Evolutionary conservation across 2,113 vertebrate genomes (phyloP).

Genomic region (Sterrhoptilus dennistouni): DNA sequence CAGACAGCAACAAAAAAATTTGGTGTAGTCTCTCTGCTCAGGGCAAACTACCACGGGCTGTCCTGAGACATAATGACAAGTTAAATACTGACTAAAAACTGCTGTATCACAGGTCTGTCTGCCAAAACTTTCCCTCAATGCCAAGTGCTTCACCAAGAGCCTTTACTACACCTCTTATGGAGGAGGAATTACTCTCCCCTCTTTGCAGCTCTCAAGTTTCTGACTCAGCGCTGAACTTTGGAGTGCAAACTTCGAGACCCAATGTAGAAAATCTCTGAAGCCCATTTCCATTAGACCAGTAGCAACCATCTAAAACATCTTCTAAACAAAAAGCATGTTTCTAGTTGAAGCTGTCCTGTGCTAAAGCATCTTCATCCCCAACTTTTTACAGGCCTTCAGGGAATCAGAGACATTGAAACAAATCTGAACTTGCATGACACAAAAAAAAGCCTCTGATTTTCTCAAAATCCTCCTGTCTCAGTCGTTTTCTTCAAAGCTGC

Average conservation of each 20-base stretch:
- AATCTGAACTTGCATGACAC: not conserved
- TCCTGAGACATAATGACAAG: not conserved
- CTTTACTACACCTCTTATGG: fast-evolving
- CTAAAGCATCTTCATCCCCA: not conserved
- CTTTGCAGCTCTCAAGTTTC: not conserved
- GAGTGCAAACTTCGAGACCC: not conserved
- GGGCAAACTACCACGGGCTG: not conserved
- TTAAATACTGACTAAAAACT: not conserved
- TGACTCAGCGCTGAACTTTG: not conserved
- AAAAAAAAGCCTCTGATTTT: not conserved
- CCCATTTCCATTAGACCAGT: not conserved
- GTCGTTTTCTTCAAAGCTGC: not conserved
- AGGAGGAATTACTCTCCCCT: not conserved
- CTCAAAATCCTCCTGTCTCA: not conserved
- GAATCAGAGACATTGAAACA: not conserved
- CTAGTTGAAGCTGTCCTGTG: not conserved
- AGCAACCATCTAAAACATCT: not conserved
- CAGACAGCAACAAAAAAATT: not conserved
- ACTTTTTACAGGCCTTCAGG: not conserved
- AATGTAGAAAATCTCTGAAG: not conserved
- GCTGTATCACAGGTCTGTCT: not conserved
- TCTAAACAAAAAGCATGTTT: not conserved
- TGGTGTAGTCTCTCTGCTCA: not conserved
- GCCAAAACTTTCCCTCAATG: not conserved
- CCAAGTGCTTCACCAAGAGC: not conserved